Conservation (phyloP, 2,888 invertebrate genomes). For the Ischnura elegans region DNA sequence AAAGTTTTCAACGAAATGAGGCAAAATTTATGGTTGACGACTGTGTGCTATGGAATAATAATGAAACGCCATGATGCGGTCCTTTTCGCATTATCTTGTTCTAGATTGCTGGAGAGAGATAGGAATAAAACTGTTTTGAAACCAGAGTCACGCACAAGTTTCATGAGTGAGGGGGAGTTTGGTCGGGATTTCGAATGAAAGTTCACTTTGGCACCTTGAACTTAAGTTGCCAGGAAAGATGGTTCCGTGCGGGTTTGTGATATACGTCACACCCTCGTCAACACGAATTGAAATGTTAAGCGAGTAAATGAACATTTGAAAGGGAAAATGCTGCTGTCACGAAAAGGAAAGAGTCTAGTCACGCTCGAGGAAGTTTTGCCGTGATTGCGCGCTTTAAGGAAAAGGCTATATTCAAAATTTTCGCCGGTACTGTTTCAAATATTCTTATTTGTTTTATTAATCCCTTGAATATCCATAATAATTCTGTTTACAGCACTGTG, state of each 20-base stretch:
- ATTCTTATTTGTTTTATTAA: too few relatives aligned
- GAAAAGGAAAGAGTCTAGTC: neutral
- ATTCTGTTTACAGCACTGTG: too few relatives aligned
- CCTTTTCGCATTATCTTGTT: neutral
- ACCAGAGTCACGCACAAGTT: neutral
- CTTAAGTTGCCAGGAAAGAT: neutral
- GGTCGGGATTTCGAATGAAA: neutral
- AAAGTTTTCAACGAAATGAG: neutral
- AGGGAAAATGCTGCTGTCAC: neutral
- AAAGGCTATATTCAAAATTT: too few relatives aligned
- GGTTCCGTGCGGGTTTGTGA: neutral
- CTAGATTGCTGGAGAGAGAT: neutral
- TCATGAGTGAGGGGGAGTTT: neutral
- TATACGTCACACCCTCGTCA: neutral
- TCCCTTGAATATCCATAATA: too few relatives aligned
- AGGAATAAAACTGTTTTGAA: neutral
- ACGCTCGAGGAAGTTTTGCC: neutral
- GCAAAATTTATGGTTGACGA: neutral
- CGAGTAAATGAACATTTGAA: neutral
- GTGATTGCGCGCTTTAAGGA: neutral
- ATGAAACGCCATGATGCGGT: neutral
- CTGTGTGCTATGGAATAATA: neutral
- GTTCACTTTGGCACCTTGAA: neutral
- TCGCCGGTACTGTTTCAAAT: too few relatives aligned
- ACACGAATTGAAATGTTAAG: neutral